Evolutionary conservation across 2,797 vertebrate genomes (phyloP).

Genomic region (Columba guinea): DNA sequence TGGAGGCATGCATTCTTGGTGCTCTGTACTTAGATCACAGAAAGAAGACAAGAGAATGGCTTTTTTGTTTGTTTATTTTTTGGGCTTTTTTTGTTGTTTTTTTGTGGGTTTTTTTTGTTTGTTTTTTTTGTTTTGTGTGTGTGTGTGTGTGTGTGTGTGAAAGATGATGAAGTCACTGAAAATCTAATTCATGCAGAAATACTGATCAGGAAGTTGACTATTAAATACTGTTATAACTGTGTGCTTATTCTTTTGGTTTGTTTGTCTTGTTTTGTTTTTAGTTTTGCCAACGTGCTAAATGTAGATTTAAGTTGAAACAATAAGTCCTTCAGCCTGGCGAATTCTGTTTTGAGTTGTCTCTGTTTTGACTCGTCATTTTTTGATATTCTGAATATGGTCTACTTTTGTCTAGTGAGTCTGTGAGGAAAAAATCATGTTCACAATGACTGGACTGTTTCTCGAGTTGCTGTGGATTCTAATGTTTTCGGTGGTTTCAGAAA

Average conservation of each 20-base stretch:
- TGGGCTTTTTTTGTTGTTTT: no score
- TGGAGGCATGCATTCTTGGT: not conserved
- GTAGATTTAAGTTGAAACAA: not conserved
- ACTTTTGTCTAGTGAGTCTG: not conserved
- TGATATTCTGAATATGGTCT: not conserved
- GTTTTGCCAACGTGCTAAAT: not conserved
- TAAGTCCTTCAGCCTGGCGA: not conserved
- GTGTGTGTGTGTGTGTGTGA: no score
- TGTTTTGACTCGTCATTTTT: not conserved
- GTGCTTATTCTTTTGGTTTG: not conserved
- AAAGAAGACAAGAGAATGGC: not conserved
- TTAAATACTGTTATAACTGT: not conserved
- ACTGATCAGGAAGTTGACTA: not conserved
- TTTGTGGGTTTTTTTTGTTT: no score
- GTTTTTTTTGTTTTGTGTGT: not conserved
- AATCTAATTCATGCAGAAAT: not conserved
- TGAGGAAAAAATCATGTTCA: rapidly evolving
- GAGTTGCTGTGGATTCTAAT: not conserved
- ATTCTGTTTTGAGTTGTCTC: not conserved
- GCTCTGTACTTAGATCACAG: not conserved
- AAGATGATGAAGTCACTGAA: not conserved
- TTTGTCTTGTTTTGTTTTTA: not conserved
- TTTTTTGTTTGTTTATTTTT: no score
- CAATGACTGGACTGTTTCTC: not conserved
- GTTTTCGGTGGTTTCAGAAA: not conserved